These are phyloP conservation scores for Eubucco bourcierii DNA, from an alignment of 2,113 vertebrate genomes.

Conservation along the genomic window DNA sequence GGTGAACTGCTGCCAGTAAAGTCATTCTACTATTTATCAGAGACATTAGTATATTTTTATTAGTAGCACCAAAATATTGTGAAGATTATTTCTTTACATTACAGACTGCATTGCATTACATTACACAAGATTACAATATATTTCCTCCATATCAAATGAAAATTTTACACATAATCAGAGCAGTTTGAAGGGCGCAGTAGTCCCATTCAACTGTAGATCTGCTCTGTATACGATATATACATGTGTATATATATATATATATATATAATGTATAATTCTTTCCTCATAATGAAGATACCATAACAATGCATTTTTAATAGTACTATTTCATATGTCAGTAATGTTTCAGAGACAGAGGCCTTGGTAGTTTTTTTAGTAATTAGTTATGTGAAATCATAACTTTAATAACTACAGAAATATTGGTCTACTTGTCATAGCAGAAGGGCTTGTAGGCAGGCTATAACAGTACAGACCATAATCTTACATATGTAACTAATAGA, in stretches of 20 bases:
- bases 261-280: too few species aligned
- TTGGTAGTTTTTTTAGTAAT: background rate
- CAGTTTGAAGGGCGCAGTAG: background rate
- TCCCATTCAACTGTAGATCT: conserved; percentile 5
- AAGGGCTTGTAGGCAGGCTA: background rate
- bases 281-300: conserved; percentile 45
- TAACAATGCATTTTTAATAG: conserved; percentile 29
- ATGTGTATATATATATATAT: too few species aligned
- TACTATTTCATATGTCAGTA: background rate
- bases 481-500: background rate
- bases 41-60: background rate
- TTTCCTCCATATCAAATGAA: background rate
- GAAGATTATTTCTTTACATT: background rate
- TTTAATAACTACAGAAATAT: background rate
- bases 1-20: background rate
- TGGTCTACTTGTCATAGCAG: background rate
- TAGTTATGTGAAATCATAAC: background rate
- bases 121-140: background rate
- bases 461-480: background rate
- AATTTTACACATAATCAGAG: background rate
- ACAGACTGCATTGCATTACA: background rate
- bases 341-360: background rate
- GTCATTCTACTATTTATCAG: background rate
- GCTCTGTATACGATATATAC: background rate
- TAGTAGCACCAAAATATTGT: background rate